Base-by-base conservation (phyloP, 2,113 vertebrate species). In the Thalassarche chlororhynchos region DNA sequence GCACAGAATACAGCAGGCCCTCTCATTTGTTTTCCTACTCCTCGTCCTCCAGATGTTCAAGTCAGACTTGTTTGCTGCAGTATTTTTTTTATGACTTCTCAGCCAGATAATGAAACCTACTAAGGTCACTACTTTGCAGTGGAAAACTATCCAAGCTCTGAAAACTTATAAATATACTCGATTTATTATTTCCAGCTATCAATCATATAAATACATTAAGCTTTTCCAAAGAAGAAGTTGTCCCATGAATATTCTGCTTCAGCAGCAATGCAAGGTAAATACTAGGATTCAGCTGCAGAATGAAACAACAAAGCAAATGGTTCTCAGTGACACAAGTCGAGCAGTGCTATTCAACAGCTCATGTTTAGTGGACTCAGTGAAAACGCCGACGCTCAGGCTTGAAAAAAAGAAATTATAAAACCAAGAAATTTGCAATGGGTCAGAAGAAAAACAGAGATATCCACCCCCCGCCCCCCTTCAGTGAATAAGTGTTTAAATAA, bases 11-110 rank as follows among this genome's bases (percentile, higher is more conserved):
- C 87, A 97, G 88, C 71, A 61, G 75, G 94, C 49, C 60, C 91
- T 95, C 97, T 97, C 93, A 96, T 97, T 97, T 97, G 90, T 93
- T 95, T 96, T 82, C 68, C 85, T 91, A 42, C 89, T 86, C 60
- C 76, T 94, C 1, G 4, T 97, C 62, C 83, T 97, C 95, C 97
- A 98, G 97, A 97, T 97, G 97, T 96, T 97, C 95, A 55, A 96
- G 89, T 95, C 94, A 78, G 79, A 79, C 96, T 98, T 93, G 89
- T 95, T 97, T 97, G 91, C 81, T 86, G 58, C 51, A 80, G 65
- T 42, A 8, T 31, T 65, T 55, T 80, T 60, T n/a, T 92, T 70
- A 76, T 46, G 66, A 52, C 47, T 86, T 96, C 70, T 96, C 49
- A 75, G 80, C 28, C 40, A 42, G 52, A 82, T 79, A 93, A 90